phyloP scores from a whole-genome alignment of 2,888 invertebrate species.

The Orthosia incerta region DNA sequence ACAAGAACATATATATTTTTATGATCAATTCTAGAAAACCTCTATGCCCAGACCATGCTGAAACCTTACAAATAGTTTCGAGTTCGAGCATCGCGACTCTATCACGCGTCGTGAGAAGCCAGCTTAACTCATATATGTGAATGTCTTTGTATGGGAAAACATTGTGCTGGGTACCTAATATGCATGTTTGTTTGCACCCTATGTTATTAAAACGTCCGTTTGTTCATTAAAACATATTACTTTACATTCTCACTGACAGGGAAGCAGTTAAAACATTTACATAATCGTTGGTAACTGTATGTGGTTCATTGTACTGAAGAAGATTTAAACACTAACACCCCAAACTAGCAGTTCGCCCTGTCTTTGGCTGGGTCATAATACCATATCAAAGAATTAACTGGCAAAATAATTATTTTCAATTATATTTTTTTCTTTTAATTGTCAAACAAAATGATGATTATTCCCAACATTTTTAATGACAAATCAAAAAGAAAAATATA shows the following conservation, averaged over 20 bases:
- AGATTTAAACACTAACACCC: too few species aligned
- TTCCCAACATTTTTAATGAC: too few species aligned
- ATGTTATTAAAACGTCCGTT: constrained; percentile 1
- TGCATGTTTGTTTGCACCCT: constrained; percentile 34
- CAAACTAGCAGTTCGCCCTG: too few species aligned
- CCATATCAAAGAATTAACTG: too few species aligned
- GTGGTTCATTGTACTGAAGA: background rate
- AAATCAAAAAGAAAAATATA: too few species aligned
- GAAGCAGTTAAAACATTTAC: background rate
- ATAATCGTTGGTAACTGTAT: background rate
- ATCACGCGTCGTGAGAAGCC: background rate
- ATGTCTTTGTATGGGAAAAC: constrained; percentile 20
- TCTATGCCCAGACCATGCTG: background rate
- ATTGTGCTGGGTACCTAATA: background rate
- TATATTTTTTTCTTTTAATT: too few species aligned
- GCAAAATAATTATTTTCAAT: too few species aligned
- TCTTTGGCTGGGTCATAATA: too few species aligned
- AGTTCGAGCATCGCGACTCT: background rate
- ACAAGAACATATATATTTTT: too few species aligned
- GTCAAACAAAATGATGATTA: too few species aligned
- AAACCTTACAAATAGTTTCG: background rate
- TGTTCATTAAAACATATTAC: background rate
- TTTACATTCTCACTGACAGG: background rate
- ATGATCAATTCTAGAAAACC: too few species aligned
- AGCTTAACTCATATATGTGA: background rate